These are phyloP conservation scores for Rhopalosiphum padi DNA, from an alignment of 1,140 invertebrate genomes.

Conservation along the genomic window DNA sequence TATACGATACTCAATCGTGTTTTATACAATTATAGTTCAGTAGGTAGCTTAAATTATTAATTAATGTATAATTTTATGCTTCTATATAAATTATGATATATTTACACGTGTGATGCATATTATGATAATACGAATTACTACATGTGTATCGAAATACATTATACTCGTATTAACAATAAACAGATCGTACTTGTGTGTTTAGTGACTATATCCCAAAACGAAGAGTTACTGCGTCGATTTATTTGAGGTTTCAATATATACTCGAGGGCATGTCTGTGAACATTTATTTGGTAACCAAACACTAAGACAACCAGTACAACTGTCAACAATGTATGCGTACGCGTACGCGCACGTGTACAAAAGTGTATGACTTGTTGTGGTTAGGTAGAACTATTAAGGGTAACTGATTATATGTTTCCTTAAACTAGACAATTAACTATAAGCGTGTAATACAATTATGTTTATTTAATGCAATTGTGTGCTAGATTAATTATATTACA, in stretches of 20 bases:
- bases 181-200: background rate
- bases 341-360: background rate
- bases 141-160: background rate
- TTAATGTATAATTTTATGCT: background rate
- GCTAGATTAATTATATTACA: too few relatives aligned
- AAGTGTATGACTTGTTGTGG: too few relatives aligned
- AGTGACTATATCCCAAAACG: background rate
- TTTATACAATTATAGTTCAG: too few relatives aligned
- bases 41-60: background rate
- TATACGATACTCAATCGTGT: background rate
- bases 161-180: background rate
- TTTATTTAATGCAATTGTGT: too few relatives aligned
- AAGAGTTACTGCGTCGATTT: background rate
- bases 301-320: background rate
- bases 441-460: too few relatives aligned
- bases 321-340: background rate
- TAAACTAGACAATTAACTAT: background rate
- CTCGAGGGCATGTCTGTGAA: background rate
- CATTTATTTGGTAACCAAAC: background rate
- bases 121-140: background rate
- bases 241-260: background rate
- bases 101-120: background rate
- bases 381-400: too few relatives aligned
- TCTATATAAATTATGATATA: background rate
- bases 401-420: too few relatives aligned